A percentile compares a stretch with the other conserved stretches of the same genome.
These are phyloP conservation scores for Anorthoa munda DNA, from an alignment of 2,888 invertebrate genomes.

Conservation along the genomic window DNA sequence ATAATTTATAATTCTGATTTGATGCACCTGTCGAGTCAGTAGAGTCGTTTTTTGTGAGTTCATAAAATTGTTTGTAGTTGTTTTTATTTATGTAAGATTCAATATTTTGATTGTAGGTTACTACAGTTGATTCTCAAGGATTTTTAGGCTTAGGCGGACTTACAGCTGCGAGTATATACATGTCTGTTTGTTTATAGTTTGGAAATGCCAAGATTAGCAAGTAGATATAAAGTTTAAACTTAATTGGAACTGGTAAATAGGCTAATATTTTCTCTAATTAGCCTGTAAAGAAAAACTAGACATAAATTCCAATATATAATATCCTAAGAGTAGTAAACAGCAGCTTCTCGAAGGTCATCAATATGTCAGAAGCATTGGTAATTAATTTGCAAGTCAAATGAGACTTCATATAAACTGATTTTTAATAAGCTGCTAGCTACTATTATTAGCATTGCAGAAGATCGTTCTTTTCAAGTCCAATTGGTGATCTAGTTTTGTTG, in stretches of 20 bases:
- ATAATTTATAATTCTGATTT: not conserved
- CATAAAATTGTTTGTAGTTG: not conserved
- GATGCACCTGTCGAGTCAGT: not conserved
- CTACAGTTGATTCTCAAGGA: not conserved
- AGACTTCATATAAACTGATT: constrained; percentile 1
- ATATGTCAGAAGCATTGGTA: constrained; percentile 15
- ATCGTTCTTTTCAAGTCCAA: not conserved
- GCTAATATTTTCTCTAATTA: not conserved
- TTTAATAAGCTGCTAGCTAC: not conserved
- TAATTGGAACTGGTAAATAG: not conserved
- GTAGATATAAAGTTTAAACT: not conserved
- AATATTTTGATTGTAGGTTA: not conserved
- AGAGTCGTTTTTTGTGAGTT: too few relatives aligned
- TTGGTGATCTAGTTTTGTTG: not conserved
- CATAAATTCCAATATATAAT: not conserved
- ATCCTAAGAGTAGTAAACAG: not conserved
- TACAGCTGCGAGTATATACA: too few relatives aligned
- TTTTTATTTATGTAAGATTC: not conserved
- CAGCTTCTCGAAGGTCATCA: not conserved
- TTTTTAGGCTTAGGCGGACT: not conserved
- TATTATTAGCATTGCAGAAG: not conserved
- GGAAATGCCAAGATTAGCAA: not conserved
- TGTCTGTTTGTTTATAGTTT: not conserved
- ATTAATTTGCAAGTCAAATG: constrained; percentile 38
- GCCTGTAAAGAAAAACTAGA: not conserved